Conservation (phyloP, 2,113 vertebrate species). For the Peromyscus polionotus region DNA sequence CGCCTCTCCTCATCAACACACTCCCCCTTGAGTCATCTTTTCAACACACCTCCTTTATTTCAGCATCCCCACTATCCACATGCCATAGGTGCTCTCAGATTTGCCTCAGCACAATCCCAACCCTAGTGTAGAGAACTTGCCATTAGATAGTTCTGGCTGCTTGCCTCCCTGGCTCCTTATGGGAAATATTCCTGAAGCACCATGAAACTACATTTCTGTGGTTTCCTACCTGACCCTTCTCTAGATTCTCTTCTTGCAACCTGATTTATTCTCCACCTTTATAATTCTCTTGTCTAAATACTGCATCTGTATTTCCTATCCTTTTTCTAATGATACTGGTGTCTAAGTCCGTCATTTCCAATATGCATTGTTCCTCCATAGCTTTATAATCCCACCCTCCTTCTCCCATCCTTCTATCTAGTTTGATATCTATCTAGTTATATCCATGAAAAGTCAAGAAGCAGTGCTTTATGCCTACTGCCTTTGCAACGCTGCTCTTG, state of each 20-base stretch:
- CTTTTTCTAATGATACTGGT: neutral
- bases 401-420: neutral
- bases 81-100: neutral
- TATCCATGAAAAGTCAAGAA: neutral
- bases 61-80: neutral
- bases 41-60: neutral
- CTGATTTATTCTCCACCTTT: neutral
- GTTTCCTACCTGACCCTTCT: neutral
- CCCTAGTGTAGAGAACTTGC: neutral
- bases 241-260: neutral
- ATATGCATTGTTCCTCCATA: neutral
- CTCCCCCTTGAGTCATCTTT: neutral
- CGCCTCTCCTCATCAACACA: neutral
- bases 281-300: conserved; percentile 25
- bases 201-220: neutral
- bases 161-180: neutral
- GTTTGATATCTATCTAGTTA: conserved; percentile 18
- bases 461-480: neutral
- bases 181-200: conserved; percentile 30
- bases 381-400: neutral
- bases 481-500: conserved; percentile 32
- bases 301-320: neutral
- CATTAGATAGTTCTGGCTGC: neutral
- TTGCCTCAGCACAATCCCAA: neutral
- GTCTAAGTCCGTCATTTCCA: neutral